Evolutionary conservation across 2,113 vertebrate species (phyloP).

Genomic region (human): DNA sequence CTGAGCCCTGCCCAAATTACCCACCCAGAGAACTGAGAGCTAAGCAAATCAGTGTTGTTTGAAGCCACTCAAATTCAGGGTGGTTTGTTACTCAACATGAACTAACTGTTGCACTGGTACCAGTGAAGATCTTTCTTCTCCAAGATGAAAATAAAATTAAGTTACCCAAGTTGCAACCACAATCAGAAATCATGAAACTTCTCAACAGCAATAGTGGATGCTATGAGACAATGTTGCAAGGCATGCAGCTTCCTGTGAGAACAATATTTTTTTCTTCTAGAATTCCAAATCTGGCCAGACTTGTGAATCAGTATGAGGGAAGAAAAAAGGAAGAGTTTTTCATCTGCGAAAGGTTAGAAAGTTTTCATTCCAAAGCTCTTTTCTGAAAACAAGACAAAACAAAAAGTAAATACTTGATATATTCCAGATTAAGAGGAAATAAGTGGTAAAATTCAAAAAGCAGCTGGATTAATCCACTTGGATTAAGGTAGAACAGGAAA

Average conservation of each 20-base stretch:
- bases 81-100: not conserved
- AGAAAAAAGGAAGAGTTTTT: too few species aligned
- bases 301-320: not conserved
- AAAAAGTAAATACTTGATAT: not conserved
- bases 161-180: not conserved
- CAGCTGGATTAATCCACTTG: too few species aligned
- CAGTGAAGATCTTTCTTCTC: fast-evolving
- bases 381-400: not conserved
- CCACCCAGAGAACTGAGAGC: not conserved
- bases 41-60: too few species aligned
- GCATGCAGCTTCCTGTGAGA: not conserved
- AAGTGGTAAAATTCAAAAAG: fast-evolving
- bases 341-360: not conserved
- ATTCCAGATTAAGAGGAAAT: not conserved
- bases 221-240: not conserved
- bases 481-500: too few species aligned
- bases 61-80: not conserved
- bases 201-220: not conserved
- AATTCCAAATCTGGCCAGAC: not conserved
- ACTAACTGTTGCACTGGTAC: not conserved
- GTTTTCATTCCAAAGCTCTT: not conserved
- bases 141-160: not conserved
- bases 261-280: not conserved
- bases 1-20: not conserved
- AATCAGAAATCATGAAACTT: not conserved